Evolutionary conservation across 2,888 invertebrate species (phyloP).

Genomic region (Spisula solida): DNA sequence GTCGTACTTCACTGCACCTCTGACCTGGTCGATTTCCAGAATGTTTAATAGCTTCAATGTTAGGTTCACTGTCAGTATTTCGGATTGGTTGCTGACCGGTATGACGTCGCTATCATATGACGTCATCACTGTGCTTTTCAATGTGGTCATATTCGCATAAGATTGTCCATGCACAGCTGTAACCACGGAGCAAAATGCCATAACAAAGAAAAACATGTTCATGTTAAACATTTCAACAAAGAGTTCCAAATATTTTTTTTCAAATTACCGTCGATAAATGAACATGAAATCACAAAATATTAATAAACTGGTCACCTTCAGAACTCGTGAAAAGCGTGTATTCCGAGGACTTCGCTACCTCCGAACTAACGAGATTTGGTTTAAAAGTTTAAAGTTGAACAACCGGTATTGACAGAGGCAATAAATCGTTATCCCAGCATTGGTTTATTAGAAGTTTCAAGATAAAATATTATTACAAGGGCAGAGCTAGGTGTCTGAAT

Average conservation of each 20-base stretch:
- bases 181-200: not conserved
- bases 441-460: not conserved
- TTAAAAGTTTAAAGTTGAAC: too few species aligned
- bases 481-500: not conserved
- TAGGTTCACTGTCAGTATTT: slow-evolving; percentile 36
- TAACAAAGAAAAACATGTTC: not conserved
- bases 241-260: too few species aligned
- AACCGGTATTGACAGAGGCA: not conserved
- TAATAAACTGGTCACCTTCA: too few species aligned
- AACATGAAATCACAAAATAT: too few species aligned
- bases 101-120: slow-evolving; percentile 27
- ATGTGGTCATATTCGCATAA: slow-evolving; percentile 26
- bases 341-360: too few species aligned
- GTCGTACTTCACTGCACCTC: slow-evolving; percentile 8
- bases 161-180: not conserved
- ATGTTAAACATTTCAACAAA: too few species aligned
- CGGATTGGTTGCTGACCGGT: slow-evolving; percentile 32
- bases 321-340: too few species aligned
- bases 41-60: slow-evolving; percentile 21
- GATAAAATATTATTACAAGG: not conserved
- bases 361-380: too few species aligned
- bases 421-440: not conserved
- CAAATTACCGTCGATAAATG: too few species aligned
- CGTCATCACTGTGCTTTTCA: slow-evolving; percentile 23
- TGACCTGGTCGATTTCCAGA: slow-evolving; percentile 31